A percentile compares a stretch with the other conserved stretches of the same genome.
Conservation (phyloP, 1,140 invertebrate species). For the Phortica variegata region DNA sequence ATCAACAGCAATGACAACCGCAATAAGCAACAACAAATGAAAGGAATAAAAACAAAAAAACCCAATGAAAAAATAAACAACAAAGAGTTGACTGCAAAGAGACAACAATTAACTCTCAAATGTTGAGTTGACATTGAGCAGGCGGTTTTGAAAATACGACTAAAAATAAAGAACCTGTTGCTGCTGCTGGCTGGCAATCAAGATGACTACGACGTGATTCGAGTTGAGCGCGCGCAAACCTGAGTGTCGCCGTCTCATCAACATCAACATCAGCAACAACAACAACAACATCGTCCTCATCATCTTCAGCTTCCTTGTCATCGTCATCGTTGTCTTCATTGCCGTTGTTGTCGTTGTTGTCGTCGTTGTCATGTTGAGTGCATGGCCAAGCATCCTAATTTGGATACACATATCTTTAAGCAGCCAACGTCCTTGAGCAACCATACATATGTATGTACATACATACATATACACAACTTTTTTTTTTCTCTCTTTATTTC, state of each 20-base stretch:
- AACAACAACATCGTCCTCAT: not conserved
- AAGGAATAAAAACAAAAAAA: conserved; percentile 17
- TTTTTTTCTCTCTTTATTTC: conserved; percentile 1
- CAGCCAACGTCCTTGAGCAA: conserved; percentile 46
- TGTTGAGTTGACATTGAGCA: conserved; percentile 53
- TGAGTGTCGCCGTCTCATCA: not conserved
- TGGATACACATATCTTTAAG: conserved; percentile 19
- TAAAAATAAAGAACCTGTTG: conserved; percentile 54
- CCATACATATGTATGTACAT: too few relatives aligned
- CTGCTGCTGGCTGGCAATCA: conserved; percentile 12
- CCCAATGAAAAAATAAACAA: not conserved
- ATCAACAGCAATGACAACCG: conserved; percentile 14
- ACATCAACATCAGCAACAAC: conserved; percentile 1
- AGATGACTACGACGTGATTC: not conserved
- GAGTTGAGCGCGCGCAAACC: too few relatives aligned
- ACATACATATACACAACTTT: conserved; percentile 1
- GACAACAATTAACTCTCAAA: conserved; percentile 53
- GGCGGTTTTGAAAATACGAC: conserved; percentile 52
- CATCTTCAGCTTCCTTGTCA: conserved; percentile 42
- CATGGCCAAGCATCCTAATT: conserved; percentile 44
- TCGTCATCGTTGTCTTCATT: conserved; percentile 31
- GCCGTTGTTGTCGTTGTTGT: conserved; percentile 11
- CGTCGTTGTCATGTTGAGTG: conserved; percentile 10
- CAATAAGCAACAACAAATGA: conserved; percentile 44
- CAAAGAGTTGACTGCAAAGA: conserved; percentile 29